Percentiles rank a stretch among this genome's conserved stretches.
phyloP scores from a whole-genome alignment of 2,797 vertebrate genomes.

The Bradypodion pumilum region DNA sequence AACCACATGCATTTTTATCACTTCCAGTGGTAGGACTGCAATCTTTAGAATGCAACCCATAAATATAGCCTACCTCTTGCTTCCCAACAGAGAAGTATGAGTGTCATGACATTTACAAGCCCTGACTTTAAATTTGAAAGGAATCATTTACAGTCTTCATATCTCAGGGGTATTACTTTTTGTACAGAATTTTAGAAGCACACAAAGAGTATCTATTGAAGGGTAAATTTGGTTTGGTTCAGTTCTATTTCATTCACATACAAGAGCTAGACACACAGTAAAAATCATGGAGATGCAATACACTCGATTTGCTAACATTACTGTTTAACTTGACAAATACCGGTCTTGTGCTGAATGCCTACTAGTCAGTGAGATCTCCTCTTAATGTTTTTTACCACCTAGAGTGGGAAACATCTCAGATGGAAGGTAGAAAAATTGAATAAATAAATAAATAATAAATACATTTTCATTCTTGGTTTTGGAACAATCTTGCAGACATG shows the following conservation, averaged over 20 bases:
- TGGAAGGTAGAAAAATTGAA: too few species aligned
- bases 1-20: too few species aligned
- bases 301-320: background rate
- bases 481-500: too few species aligned
- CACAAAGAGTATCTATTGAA: background rate
- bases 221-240: background rate
- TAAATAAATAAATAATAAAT: too few species aligned
- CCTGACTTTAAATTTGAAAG: fast-evolving
- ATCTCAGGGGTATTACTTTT: background rate
- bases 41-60: background rate
- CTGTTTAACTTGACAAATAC: background rate
- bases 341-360: background rate
- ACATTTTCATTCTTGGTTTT: too few species aligned
- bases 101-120: background rate
- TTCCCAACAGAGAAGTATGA: fast-evolving
- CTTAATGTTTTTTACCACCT: too few species aligned
- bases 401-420: too few species aligned
- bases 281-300: background rate
- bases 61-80: background rate
- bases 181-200: background rate
- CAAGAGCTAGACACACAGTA: fast-evolving
- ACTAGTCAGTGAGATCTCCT: too few species aligned
- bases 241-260: fast-evolving
- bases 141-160: background rate
- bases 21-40: too few species aligned